A percentile compares a stretch with the other conserved stretches of the same genome.
Evolutionary conservation across 2,888 invertebrate genomes (phyloP).

Genomic region (Melanostoma scalare): DNA sequence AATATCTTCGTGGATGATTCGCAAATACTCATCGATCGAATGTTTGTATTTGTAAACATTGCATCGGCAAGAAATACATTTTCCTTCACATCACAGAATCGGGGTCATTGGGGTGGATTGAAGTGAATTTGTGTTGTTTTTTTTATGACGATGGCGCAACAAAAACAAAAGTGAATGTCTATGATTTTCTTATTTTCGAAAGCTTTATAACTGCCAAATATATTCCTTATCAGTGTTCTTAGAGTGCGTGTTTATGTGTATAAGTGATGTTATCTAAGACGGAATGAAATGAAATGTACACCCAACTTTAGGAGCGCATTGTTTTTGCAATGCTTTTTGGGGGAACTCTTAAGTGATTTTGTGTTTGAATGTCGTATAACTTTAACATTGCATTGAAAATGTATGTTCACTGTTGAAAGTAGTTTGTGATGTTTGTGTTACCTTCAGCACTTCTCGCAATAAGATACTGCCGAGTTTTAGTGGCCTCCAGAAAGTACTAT

Average conservation of each 20-base stretch:
- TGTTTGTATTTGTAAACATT: constrained; percentile 39
- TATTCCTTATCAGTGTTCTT: constrained; percentile 27
- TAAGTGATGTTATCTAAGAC: constrained; percentile 39
- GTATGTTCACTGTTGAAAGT: not conserved
- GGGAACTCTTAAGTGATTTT: constrained; percentile 9
- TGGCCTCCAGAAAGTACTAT: too few species aligned
- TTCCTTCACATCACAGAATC: constrained; percentile 19
- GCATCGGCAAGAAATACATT: not conserved
- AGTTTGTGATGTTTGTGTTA: not conserved
- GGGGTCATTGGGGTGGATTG: constrained; percentile 58
- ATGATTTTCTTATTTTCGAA: not conserved
- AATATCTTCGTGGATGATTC: constrained; percentile 48
- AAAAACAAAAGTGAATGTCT: constrained; percentile 27
- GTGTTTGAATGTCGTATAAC: not conserved
- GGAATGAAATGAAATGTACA: constrained; percentile 14
- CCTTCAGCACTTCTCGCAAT: not conserved
- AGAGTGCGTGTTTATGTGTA: not conserved
- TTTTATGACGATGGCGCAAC: not conserved
- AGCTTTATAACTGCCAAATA: not conserved
- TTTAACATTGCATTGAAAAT: too few species aligned
- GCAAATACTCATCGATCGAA: constrained; percentile 60
- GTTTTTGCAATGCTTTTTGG: not conserved
- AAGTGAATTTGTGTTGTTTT: constrained; percentile 60
- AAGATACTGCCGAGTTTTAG: too few species aligned
- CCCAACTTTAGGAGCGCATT: not conserved